Evolutionary conservation across 2,113 vertebrate species (phyloP).

Genomic region (Sinocyclocheilus anshuiensis): DNA sequence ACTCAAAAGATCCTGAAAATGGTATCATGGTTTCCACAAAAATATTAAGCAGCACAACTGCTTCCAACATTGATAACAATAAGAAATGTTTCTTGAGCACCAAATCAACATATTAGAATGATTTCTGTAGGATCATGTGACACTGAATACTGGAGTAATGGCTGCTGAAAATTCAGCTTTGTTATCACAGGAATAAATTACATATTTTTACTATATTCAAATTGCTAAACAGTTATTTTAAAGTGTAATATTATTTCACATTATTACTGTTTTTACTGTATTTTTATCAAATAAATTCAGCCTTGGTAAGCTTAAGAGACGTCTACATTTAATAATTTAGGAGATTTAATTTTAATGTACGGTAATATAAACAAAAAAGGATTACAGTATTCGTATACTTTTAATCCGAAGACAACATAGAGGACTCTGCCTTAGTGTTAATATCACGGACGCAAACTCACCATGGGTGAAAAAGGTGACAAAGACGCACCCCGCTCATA

Average conservation of each 20-base stretch:
- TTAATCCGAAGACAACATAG: no score
- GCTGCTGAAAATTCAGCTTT: neutral
- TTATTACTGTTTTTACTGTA: neutral
- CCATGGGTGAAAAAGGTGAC: no score
- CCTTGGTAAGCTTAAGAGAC: neutral
- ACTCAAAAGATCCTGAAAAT: no score
- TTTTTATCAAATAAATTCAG: neutral
- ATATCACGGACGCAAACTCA: no score
- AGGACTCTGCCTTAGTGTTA: no score
- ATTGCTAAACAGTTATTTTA: neutral
- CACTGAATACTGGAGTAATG: neutral
- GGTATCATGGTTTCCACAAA: no score
- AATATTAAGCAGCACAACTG: neutral
- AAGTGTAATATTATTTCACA: neutral
- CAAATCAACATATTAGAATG: neutral
- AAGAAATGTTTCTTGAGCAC: neutral
- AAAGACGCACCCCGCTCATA: no score
- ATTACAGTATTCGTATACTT: no score
- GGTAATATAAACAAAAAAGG: no score
- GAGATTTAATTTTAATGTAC: no score
- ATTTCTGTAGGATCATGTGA: neutral
- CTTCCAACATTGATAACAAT: neutral
- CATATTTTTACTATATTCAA: no score
- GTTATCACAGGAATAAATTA: neutral
- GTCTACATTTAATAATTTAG: no score